These are phyloP conservation scores for Engystomops pustulosus DNA, from an alignment of 2,113 vertebrate species.

Conservation along the genomic window DNA sequence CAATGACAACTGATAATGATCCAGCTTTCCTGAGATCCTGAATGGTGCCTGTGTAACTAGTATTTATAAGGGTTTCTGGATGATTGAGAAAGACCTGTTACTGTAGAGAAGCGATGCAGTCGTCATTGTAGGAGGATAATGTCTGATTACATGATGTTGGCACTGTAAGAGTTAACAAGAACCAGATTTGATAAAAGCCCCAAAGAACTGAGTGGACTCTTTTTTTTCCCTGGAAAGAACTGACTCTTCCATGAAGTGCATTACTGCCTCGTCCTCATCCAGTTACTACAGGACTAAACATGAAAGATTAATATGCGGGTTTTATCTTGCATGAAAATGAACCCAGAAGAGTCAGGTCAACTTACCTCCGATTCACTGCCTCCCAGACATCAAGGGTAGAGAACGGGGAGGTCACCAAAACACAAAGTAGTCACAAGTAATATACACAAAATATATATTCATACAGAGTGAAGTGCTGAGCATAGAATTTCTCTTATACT, in stretches of 20 bases:
- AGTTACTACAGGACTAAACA: constrained; percentile 62
- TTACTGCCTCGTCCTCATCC: constrained; percentile 59
- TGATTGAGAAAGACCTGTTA: too few species aligned
- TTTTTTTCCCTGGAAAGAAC: background rate
- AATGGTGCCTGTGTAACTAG: background rate
- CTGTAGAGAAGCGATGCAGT: background rate
- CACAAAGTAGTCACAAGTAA: background rate
- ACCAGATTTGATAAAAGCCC: background rate
- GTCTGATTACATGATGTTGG: background rate
- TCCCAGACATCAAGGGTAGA: constrained; percentile 57
- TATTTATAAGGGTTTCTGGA: background rate
- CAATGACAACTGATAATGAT: too few species aligned
- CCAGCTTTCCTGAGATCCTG: background rate
- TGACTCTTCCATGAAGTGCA: constrained; percentile 9
- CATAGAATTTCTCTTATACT: too few species aligned
- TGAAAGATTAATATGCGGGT: constrained; percentile 70
- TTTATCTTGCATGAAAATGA: constrained; percentile 69
- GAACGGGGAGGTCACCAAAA: constrained; percentile 49
- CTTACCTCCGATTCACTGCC: constrained; percentile 73
- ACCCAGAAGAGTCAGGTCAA: constrained; percentile 70
- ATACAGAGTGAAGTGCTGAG: background rate
- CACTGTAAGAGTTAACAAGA: background rate
- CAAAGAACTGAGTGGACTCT: background rate
- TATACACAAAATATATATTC: background rate
- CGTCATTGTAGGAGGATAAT: background rate